Percentiles rank a stretch among this genome's conserved stretches.
Conservation (phyloP, 2,113 vertebrate genomes). For the Ceuthmochares aereus region DNA sequence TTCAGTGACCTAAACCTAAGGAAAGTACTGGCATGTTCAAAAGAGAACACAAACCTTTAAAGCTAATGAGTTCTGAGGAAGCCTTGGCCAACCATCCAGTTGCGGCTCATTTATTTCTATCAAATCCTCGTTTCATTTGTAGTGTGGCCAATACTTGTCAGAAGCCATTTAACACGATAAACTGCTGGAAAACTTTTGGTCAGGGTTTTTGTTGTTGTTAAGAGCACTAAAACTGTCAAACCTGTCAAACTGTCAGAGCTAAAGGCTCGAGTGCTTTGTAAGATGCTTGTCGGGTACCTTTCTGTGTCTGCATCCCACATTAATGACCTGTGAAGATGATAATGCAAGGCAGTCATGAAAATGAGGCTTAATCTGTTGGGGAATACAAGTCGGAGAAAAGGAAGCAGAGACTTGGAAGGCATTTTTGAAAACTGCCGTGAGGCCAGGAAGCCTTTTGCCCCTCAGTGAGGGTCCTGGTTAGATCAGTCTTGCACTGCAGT, state of each 20-base stretch:
- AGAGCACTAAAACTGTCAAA: not conserved
- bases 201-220: not conserved
- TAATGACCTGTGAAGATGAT: not conserved
- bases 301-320: not conserved
- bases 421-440: not conserved
- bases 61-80: not conserved
- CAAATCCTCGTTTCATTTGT: not conserved
- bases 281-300: not conserved
- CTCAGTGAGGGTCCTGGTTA: not conserved
- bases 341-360: not conserved
- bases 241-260: not conserved
- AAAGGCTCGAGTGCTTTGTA: not conserved
- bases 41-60: not conserved
- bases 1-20: not conserved
- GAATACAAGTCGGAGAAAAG: not conserved
- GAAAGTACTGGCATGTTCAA: not conserved
- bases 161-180: not conserved
- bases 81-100: not conserved
- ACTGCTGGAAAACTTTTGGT: not conserved
- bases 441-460: not conserved
- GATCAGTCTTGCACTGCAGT: not conserved
- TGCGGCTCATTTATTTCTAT: not conserved
- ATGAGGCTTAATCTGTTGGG: not conserved
- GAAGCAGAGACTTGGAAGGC: not conserved
- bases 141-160: not conserved